A percentile compares a stretch with the other conserved stretches of the same genome.
phyloP scores from a whole-genome alignment of 2,113 vertebrate genomes.

The Bostrychus sinensis region DNA sequence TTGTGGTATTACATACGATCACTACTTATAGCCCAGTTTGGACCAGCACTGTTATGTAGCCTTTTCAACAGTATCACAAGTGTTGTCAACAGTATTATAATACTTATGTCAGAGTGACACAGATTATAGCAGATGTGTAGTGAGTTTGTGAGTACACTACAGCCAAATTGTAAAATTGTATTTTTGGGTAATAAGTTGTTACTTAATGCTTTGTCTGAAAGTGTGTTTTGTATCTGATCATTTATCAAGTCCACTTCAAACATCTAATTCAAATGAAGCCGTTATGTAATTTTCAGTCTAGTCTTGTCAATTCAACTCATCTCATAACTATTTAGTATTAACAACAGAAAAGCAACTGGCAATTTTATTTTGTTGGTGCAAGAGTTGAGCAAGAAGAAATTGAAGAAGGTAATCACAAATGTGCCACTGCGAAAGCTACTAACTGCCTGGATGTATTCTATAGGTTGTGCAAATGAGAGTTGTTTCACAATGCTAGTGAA shows the following conservation, averaged over 20 bases:
- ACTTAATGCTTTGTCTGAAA: slow-evolving; percentile 13
- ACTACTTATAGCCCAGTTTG: slow-evolving; percentile 21
- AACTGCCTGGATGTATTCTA: slow-evolving; percentile 54
- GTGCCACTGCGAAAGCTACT: slow-evolving; percentile 62
- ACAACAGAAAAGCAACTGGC: slow-evolving; percentile 1
- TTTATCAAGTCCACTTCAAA: not conserved
- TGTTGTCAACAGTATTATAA: slow-evolving; percentile 1
- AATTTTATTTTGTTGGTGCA: slow-evolving; percentile 14
- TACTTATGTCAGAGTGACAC: not conserved
- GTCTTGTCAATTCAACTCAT: slow-evolving; percentile 7
- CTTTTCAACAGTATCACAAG: not conserved
- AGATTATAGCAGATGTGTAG: slow-evolving; percentile 6
- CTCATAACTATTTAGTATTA: slow-evolving; percentile 43
- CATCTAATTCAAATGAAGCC: not conserved
- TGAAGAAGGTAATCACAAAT: slow-evolving; percentile 18
- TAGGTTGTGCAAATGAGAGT: not conserved
- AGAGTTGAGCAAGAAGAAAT: not conserved
- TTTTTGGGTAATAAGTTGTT: slow-evolving; percentile 17
- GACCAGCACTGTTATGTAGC: slow-evolving; percentile 58
- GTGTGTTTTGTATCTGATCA: slow-evolving; percentile 14
- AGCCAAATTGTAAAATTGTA: not conserved
- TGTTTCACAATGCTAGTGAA: not conserved
- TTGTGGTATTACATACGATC: not conserved
- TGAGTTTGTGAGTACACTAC: not conserved
- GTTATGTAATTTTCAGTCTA: not conserved